Conservation (phyloP, 2,113 vertebrate species). For the Rhabdornis inornatus region DNA sequence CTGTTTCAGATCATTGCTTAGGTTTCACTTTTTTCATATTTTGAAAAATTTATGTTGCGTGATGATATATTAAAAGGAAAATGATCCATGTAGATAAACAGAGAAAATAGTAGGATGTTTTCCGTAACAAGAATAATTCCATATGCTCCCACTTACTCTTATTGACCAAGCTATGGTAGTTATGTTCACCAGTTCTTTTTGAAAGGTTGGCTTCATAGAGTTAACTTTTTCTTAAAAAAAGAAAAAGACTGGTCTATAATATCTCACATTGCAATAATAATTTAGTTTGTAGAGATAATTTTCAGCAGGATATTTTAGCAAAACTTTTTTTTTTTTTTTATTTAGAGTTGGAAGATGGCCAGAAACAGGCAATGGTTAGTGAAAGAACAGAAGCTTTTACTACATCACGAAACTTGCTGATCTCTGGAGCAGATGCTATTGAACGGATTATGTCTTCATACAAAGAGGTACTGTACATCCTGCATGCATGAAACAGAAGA, state of each 20-base stretch:
- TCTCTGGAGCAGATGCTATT: constrained; percentile 93
- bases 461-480: constrained; percentile 86
- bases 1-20: neutral
- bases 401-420: constrained; percentile 92
- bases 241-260: neutral
- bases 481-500: neutral
- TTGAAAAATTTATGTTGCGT: neutral
- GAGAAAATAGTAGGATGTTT: neutral
- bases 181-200: neutral
- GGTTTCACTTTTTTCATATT: neutral
- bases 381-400: constrained; percentile 98
- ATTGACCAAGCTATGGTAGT: neutral
- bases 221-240: neutral
- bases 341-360: constrained; percentile 87
- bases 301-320: neutral
- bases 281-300: neutral
- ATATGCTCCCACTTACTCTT: neutral
- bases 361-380: constrained; percentile 90
- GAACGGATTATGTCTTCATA: constrained; percentile 99
- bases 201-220: neutral
- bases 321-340: neutral
- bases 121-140: neutral
- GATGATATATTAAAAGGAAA: neutral
- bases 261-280: neutral
- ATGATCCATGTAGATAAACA: neutral